A percentile compares a stretch with the other conserved stretches of the same genome.
Evolutionary conservation across 2,888 invertebrate genomes (phyloP).

Genomic region (Phyllotreta striolata): DNA sequence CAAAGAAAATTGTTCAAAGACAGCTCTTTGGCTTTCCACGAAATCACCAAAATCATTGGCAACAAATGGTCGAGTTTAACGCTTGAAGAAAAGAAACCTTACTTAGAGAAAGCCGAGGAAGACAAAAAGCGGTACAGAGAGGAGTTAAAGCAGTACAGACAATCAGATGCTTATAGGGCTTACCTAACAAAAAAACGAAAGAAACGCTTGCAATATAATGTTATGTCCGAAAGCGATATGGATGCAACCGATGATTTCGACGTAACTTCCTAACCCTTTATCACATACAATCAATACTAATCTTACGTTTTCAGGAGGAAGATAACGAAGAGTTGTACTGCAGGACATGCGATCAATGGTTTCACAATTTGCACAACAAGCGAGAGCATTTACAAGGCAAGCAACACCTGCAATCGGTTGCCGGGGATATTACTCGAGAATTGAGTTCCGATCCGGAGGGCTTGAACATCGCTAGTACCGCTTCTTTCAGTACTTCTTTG

Average conservation of each 20-base stretch:
- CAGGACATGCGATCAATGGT: conserved; percentile 67
- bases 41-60: conserved; percentile 64
- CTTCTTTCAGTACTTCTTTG: conserved; percentile 53
- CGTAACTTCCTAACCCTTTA: conserved; percentile 52
- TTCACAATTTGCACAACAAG: conserved; percentile 67
- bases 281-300: conserved; percentile 1
- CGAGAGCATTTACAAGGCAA: conserved; percentile 67
- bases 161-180: conserved; percentile 66
- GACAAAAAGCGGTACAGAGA: conserved; percentile 66
- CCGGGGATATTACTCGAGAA: conserved; percentile 59
- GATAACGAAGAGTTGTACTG: conserved; percentile 67
- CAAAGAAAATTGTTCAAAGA: conserved; percentile 65
- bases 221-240: conserved; percentile 62
- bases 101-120: conserved; percentile 65
- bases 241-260: conserved; percentile 65
- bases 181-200: conserved; percentile 64
- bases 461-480: conserved; percentile 37
- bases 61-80: conserved; percentile 67
- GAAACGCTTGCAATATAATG: conserved; percentile 60
- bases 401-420: conserved; percentile 63
- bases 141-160: conserved; percentile 65
- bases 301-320: conserved; percentile 60
- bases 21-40: conserved; percentile 63
- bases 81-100: conserved; percentile 65
- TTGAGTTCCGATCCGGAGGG: conserved; percentile 50